These are phyloP conservation scores for Chaetogeoica ovagalla DNA, from an alignment of 2,888 invertebrate species.

Conservation along the genomic window DNA sequence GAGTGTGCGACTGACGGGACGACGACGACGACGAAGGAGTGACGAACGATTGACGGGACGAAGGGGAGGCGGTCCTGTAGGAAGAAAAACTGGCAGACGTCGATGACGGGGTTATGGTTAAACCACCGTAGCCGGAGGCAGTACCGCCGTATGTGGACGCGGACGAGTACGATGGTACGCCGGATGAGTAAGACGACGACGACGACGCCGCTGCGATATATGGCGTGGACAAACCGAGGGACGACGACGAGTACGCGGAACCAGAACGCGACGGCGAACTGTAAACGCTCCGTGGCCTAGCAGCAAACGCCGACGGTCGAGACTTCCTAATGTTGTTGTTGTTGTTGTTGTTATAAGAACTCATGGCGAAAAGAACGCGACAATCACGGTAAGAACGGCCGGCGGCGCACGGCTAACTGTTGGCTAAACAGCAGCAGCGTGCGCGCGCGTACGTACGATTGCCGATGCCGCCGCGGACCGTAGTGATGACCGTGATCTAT, in stretches of 20 bases:
- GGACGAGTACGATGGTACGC: constrained; percentile 56
- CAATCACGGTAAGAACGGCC: neutral
- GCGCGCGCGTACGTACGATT: neutral
- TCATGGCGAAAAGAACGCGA: constrained; percentile 31
- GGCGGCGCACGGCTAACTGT: no score
- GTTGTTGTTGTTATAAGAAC: constrained; percentile 34
- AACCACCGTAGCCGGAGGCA: constrained; percentile 70
- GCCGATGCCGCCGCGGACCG: neutral
- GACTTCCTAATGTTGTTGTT: constrained; percentile 35
- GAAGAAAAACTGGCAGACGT: constrained; percentile 33
- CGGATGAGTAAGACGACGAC: constrained; percentile 57
- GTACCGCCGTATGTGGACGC: constrained; percentile 67
- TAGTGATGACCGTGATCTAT: constrained; percentile 46
- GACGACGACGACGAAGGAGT: neutral
- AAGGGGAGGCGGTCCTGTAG: constrained; percentile 40
- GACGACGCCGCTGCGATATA: constrained; percentile 56
- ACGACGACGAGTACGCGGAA: constrained; percentile 50
- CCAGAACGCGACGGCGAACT: constrained; percentile 51
- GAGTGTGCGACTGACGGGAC: constrained; percentile 32
- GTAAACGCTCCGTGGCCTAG: constrained; percentile 48
- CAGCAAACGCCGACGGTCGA: constrained; percentile 49
- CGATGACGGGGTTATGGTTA: constrained; percentile 64
- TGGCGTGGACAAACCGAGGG: constrained; percentile 46
- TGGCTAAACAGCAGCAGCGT: neutral
- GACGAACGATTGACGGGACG: constrained; percentile 14